Evolutionary conservation across 2,113 vertebrate species (phyloP), one percentile per base, ranked within the genome.

Genomic region (Rhagologus leucostigma): DNA sequence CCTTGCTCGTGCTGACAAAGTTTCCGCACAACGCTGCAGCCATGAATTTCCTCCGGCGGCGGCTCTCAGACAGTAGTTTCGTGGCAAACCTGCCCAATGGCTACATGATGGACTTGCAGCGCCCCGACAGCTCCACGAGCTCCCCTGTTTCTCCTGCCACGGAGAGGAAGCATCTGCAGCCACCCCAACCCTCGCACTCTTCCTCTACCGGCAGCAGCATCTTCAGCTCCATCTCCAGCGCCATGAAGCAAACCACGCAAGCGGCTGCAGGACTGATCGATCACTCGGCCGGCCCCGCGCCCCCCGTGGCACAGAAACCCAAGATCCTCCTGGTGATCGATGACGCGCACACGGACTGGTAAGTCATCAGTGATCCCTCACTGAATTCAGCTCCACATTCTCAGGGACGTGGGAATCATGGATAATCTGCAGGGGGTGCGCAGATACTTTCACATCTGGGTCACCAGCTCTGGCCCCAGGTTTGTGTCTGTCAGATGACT

Each of bases 21-120:
- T 32, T 68, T 55, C 59, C 53, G 27, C 32, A 32, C 22, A 60
- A 11, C 14, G 0, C 62, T 27, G 6, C 90, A 90, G 42, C 84
- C 87, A 99, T 99, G 99, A 99, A 99, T 98, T 99, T 99, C 98
- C 99, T 99, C 92, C 98, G 99, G 65, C 98, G 99, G 32, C 99
- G 99, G 70, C 98, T 99, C 27, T 99, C 99, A 0, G 99, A 99
- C 98, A 99, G 99, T 84, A 99, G 99, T 96, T 99, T 99, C 0
- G 99, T 99, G 96, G 99, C 99, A 68, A 99, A 99, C 95, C 98
- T 99, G 82, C 99, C 99, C 80, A 99, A 99, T 9, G 99, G 99
- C 96, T 99, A 99, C 97, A 99, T 99, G 99, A 98, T 99, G 95
- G 99, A 99, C 94, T 96, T 99, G 81, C 99, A 99, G 96, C 98